Evolutionary conservation across 2,113 vertebrate genomes (phyloP).

Genomic region (Atlantisia rogersi): DNA sequence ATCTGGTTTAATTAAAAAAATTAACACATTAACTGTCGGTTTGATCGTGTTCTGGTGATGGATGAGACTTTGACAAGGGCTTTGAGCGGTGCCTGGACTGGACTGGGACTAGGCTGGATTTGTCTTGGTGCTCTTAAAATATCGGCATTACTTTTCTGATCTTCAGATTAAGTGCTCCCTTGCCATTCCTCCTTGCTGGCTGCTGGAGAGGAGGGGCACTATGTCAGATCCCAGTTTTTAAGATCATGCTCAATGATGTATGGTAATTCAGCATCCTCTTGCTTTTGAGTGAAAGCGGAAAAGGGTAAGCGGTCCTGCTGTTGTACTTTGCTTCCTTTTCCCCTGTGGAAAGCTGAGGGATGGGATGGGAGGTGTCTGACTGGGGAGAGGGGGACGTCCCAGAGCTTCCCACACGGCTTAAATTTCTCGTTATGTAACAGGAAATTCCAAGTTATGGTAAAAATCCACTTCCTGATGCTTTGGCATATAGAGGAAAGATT

Average conservation of each 20-base stretch:
- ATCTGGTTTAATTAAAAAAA: background rate
- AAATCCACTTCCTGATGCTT: conserved; percentile 17
- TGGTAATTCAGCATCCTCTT: background rate
- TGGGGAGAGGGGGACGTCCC: background rate
- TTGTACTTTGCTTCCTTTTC: background rate
- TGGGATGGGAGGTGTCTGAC: background rate
- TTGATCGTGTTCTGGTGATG: background rate
- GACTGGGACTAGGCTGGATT: background rate
- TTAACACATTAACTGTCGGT: accelerated
- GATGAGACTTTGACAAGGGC: background rate
- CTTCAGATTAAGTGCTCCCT: background rate
- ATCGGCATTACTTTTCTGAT: background rate
- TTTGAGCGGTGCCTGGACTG: background rate
- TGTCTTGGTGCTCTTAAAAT: background rate
- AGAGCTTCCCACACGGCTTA: conserved; percentile 10
- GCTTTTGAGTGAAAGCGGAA: background rate
- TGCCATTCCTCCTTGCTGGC: background rate
- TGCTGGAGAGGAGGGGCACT: background rate
- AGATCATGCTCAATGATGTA: background rate
- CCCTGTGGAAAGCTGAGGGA: background rate
- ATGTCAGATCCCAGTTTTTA: background rate
- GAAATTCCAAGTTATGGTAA: conserved; percentile 6
- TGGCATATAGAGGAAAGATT: background rate
- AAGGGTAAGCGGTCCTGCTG: background rate
- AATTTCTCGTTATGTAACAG: background rate